These are phyloP conservation scores for Rhagium mordax DNA, from an alignment of 2,888 invertebrate species.

Conservation along the genomic window DNA sequence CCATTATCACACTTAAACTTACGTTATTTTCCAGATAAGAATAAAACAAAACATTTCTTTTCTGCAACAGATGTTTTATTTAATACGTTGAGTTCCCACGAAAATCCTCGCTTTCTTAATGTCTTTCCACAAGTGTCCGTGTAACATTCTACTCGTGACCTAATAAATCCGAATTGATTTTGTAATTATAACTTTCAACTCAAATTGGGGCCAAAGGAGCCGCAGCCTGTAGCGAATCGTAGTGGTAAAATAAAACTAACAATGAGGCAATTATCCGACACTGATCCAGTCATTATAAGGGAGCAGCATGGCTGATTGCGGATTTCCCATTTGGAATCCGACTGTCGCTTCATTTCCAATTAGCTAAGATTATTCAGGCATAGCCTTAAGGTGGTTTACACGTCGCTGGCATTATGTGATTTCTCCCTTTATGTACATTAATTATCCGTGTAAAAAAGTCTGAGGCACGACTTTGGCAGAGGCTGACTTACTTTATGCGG, in stretches of 20 bases:
- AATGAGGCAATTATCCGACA: slow-evolving; percentile 45
- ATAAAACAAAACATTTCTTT: too few species aligned
- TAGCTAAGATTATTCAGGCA: slow-evolving; percentile 39
- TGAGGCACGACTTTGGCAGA: not conserved
- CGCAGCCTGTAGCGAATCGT: not conserved
- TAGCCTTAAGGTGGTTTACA: slow-evolving; percentile 20
- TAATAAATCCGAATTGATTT: not conserved
- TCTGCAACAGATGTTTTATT: too few species aligned
- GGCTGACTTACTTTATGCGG: not conserved
- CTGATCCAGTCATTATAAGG: slow-evolving; percentile 45
- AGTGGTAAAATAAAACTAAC: slow-evolving; percentile 39
- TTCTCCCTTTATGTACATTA: slow-evolving; percentile 10
- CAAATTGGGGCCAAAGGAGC: not conserved
- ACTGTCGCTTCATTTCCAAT: slow-evolving; percentile 37
- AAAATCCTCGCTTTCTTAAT: not conserved
- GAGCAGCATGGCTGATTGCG: slow-evolving; percentile 44
- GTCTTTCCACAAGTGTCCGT: not conserved
- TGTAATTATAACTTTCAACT: slow-evolving; percentile 10
- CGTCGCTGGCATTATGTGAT: slow-evolving; percentile 3
- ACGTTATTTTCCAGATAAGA: too few species aligned
- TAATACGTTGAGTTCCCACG: too few species aligned
- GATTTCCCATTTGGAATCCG: slow-evolving; percentile 45
- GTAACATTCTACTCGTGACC: not conserved
- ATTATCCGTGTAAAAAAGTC: not conserved
- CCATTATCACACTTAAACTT: too few species aligned